A percentile compares a stretch with the other conserved stretches of the same genome.
Conservation (phyloP, 2,113 vertebrate species). For the Crotalus horridus region DNA sequence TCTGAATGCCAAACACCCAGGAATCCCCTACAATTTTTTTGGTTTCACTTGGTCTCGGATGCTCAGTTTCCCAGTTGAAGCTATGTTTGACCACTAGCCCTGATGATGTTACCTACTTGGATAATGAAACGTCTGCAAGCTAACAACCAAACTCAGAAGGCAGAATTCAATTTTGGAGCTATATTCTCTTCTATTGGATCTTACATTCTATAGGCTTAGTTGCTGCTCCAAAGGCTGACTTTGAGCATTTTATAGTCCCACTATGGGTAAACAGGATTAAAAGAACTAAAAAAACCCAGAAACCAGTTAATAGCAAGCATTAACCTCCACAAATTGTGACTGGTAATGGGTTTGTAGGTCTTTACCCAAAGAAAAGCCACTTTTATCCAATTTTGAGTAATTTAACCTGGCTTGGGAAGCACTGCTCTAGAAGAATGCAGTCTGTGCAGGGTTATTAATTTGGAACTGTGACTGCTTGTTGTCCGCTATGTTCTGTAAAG, state of each 20-base stretch:
- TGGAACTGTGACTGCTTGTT: neutral
- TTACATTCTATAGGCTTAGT: neutral
- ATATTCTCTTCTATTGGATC: too few species aligned
- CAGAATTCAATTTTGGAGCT: too few species aligned
- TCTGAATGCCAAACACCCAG: too few species aligned
- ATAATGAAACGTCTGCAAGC: too few species aligned
- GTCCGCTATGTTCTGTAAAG: neutral
- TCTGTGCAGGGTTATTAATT: neutral
- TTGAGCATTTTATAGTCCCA: neutral
- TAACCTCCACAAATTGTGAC: neutral
- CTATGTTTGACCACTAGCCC: too few species aligned
- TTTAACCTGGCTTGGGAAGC: neutral
- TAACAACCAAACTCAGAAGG: too few species aligned
- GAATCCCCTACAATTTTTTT: too few species aligned
- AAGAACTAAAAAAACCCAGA: neutral
- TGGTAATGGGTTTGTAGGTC: neutral
- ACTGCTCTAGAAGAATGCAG: neutral
- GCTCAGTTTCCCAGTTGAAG: too few species aligned
- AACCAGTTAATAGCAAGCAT: neutral
- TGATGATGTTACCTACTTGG: too few species aligned
- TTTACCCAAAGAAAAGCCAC: neutral
- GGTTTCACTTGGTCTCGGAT: too few species aligned
- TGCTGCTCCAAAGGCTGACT: neutral
- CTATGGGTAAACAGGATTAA: neutral
- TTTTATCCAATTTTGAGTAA: neutral